Conservation (phyloP, 2,113 vertebrate genomes). For the Tautogolabrus adspersus region DNA sequence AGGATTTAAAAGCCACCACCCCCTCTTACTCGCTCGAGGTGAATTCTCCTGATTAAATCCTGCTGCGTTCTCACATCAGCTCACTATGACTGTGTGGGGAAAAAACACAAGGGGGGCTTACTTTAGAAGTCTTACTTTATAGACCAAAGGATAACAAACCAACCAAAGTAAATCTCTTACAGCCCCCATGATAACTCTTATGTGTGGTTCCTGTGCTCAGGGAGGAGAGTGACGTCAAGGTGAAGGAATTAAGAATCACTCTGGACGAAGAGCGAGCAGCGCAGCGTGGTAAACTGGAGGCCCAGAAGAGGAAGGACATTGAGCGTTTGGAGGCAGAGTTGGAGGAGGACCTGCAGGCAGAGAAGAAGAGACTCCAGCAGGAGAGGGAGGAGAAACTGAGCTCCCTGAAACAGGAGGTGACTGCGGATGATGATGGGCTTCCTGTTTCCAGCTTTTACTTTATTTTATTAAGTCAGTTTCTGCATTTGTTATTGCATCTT, state of each 20-base stretch:
- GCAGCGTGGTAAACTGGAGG: slow-evolving; percentile 77
- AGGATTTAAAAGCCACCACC: too few relatives aligned
- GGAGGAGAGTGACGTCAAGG: slow-evolving; percentile 79
- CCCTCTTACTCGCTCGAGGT: too few relatives aligned
- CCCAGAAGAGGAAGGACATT: slow-evolving; percentile 61
- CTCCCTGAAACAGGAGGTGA: slow-evolving; percentile 84
- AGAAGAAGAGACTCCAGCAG: slow-evolving; percentile 69
- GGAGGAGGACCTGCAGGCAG: slow-evolving; percentile 73
- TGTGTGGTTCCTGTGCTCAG: slow-evolving; percentile 69
- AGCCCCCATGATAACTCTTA: neutral
- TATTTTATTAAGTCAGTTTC: too few relatives aligned
- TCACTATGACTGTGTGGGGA: too few relatives aligned
- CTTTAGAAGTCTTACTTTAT: too few relatives aligned
- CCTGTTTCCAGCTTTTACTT: too few relatives aligned
- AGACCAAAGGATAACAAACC: too few relatives aligned
- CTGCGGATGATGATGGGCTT: neutral
- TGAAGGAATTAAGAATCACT: slow-evolving; percentile 75
- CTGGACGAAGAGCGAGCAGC: slow-evolving; percentile 72
- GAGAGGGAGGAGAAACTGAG: slow-evolving; percentile 79
- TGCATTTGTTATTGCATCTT: too few relatives aligned
- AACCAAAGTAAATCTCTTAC: neutral
- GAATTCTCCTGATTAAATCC: too few relatives aligned
- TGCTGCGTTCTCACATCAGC: too few relatives aligned
- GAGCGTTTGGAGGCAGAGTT: slow-evolving; percentile 79
- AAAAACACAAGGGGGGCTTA: too few relatives aligned